Percentiles rank a stretch among this genome's conserved stretches.
These are phyloP conservation scores for Ichneumon xanthorius DNA, from an alignment of 2,888 invertebrate species.

Conservation along the genomic window DNA sequence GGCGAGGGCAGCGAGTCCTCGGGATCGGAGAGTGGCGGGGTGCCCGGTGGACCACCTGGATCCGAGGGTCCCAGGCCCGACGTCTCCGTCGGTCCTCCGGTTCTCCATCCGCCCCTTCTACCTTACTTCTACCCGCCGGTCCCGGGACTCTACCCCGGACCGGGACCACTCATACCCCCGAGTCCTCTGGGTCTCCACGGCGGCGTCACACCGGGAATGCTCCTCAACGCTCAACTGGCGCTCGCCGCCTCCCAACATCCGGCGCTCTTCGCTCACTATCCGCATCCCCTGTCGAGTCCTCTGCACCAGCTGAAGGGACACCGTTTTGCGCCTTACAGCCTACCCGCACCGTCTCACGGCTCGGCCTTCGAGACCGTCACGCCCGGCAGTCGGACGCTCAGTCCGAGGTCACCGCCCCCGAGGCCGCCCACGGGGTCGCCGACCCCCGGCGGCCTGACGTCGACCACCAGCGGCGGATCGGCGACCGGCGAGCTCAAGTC, in stretches of 20 bases:
- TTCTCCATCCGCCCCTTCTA: conserved; percentile 94
- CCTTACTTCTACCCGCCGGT: conserved; percentile 96
- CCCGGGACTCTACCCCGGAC: conserved; percentile 92
- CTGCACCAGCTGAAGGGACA: conserved; percentile 90
- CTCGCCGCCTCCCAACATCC: conserved; percentile 94
- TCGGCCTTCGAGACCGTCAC: conserved; percentile 96
- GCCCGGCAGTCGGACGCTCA: conserved; percentile 89
- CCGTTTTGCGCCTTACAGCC: conserved; percentile 95
- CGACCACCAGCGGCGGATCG: conserved; percentile 82
- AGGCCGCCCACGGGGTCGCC: conserved; percentile 87
- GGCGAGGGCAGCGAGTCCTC: conserved; percentile 83
- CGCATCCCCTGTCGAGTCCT: conserved; percentile 89
- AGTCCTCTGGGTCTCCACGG: conserved; percentile 89
- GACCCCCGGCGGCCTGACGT: conserved; percentile 83
- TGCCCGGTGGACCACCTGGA: conserved; percentile 84
- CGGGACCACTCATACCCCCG: conserved; percentile 89
- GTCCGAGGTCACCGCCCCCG: conserved; percentile 87
- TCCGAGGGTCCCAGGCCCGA: conserved; percentile 92
- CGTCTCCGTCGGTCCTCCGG: conserved; percentile 96
- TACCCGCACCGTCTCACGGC: conserved; percentile 91
- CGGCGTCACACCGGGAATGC: conserved; percentile 92
- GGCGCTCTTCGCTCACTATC: conserved; percentile 89
- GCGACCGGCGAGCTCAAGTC: conserved; percentile 95
- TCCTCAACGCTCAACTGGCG: conserved; percentile 95
- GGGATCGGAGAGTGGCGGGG: conserved; percentile 86